Conservation (phyloP, 2,797 vertebrate genomes). For the Chelon labrosus region DNA sequence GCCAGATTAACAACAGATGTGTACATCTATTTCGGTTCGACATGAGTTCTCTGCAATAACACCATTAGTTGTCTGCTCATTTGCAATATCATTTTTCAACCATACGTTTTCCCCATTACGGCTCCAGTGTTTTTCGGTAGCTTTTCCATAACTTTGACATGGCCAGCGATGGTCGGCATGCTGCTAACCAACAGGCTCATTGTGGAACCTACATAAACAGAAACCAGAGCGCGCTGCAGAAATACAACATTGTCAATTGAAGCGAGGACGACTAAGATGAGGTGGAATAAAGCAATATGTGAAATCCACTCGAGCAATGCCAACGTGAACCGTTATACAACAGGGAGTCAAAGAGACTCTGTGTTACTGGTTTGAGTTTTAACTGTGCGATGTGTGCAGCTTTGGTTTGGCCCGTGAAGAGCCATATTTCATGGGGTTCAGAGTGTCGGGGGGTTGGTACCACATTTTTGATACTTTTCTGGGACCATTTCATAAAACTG, state of each 20-base stretch:
- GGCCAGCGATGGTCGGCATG: conserved; percentile 45
- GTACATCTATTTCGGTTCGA: conserved; percentile 71
- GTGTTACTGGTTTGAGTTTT: conserved; percentile 73
- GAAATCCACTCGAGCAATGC: conserved; percentile 60
- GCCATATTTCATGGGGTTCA: conserved; percentile 72
- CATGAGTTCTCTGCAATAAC: conserved; percentile 69
- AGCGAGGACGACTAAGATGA: conserved; percentile 52
- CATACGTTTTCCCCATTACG: conserved; percentile 71
- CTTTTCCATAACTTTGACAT: conserved; percentile 68
- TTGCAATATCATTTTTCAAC: conserved; percentile 77
- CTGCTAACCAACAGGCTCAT: conserved; percentile 51
- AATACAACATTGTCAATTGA: conserved; percentile 48
- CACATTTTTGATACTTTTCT: conserved; percentile 56
- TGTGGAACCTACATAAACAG: conserved; percentile 53
- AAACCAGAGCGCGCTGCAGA: conserved; percentile 54
- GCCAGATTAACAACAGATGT: conserved; percentile 83
- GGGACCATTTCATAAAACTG: conserved; percentile 39
- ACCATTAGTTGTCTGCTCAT: conserved; percentile 75
- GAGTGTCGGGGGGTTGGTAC: conserved; percentile 67
- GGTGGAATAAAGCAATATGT: conserved; percentile 49
- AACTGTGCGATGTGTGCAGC: conserved; percentile 76
- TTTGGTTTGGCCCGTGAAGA: conserved; percentile 75
- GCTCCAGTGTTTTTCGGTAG: conserved; percentile 53
- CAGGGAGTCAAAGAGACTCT: conserved; percentile 52
- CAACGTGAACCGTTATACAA: conserved; percentile 65